Conservation (phyloP, 2,797 vertebrate genomes). For the Coregonus suidteri region DNA sequence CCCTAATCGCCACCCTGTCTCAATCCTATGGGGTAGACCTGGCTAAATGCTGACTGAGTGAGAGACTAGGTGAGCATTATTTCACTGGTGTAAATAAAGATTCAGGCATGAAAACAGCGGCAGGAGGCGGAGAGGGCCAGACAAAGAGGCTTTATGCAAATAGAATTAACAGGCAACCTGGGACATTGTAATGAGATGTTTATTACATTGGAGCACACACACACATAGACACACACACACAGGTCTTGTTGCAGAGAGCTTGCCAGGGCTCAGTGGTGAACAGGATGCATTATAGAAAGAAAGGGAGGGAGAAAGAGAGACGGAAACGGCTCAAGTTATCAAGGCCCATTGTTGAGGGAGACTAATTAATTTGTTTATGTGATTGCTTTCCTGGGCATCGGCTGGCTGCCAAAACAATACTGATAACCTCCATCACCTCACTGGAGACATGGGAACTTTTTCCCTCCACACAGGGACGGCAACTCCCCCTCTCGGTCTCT, state of each 20-base stretch:
- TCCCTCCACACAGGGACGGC: neutral
- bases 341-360: constrained; percentile 71
- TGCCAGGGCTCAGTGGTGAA: constrained; percentile 46
- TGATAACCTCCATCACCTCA: constrained; percentile 4
- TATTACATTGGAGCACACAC: constrained; percentile 54
- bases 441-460: neutral
- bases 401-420: constrained; percentile 9
- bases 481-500: neutral
- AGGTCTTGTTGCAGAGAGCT: constrained; percentile 39
- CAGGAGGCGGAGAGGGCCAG: constrained; percentile 39
- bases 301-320: constrained; percentile 40
- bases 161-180: constrained; percentile 66
- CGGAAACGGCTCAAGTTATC: constrained; percentile 75
- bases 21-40: constrained; percentile 16
- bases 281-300: constrained; percentile 45
- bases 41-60: neutral
- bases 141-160: constrained; percentile 60
- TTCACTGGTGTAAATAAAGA: constrained; percentile 57
- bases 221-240: constrained; percentile 9
- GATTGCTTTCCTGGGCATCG: constrained; percentile 72
- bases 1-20: constrained; percentile 1
- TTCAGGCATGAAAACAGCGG: constrained; percentile 32
- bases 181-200: constrained; percentile 72
- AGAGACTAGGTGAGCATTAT: constrained; percentile 16
- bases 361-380: constrained; percentile 85